Conservation (phyloP, 2,888 invertebrate species). For the Platycheirus albimanus region DNA sequence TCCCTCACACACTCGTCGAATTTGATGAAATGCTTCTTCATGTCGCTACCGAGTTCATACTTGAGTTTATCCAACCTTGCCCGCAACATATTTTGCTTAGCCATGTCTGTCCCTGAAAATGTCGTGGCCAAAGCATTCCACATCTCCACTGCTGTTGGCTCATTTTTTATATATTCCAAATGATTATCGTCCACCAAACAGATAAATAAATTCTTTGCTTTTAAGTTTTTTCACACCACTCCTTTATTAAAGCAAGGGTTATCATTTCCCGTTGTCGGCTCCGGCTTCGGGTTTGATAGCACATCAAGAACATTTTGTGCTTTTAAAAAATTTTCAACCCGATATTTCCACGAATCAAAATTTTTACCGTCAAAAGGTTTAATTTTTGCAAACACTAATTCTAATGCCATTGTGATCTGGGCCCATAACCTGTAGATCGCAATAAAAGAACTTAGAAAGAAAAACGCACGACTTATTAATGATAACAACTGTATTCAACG, state of each 20-base stretch:
- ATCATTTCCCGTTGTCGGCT: constrained; percentile 22
- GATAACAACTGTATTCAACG: too few species aligned
- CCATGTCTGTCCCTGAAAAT: constrained; percentile 64
- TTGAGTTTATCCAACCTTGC: constrained; percentile 7
- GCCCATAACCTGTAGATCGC: too few species aligned
- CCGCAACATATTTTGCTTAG: constrained; percentile 63
- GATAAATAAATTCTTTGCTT: constrained; percentile 46
- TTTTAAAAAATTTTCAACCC: constrained; percentile 2
- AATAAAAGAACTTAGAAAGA: too few species aligned
- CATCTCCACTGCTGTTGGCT: constrained; percentile 54
- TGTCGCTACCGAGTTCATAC: constrained; percentile 46
- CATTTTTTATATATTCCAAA: constrained; percentile 60
- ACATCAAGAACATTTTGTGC: constrained; percentile 1
- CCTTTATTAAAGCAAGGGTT: too few species aligned
- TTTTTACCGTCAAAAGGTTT: too few species aligned
- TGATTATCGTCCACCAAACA: constrained; percentile 58
- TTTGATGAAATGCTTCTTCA: constrained; percentile 40
- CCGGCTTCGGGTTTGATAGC: not conserved
- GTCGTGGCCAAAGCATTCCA: constrained; percentile 36
- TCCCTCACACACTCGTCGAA: constrained; percentile 43
- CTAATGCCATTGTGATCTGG: too few species aligned
- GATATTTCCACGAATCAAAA: constrained; percentile 27
- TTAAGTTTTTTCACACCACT: constrained; percentile 16
- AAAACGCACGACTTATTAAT: too few species aligned
- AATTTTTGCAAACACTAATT: too few species aligned